Evolutionary conservation across 2,888 invertebrate genomes (phyloP).

Genomic region (Drosophila subquinaria): DNA sequence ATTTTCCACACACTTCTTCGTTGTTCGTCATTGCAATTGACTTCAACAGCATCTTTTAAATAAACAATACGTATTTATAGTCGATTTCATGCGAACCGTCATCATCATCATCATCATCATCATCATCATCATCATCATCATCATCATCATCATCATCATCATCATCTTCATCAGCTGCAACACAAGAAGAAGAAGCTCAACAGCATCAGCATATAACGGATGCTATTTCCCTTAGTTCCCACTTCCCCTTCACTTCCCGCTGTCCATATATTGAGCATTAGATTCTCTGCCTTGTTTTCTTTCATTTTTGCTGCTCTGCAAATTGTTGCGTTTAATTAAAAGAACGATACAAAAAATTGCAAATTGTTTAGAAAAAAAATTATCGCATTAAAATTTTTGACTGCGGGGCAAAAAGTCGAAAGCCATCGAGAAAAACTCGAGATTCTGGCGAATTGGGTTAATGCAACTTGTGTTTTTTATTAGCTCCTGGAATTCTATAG

Average conservation of each 20-base stretch:
- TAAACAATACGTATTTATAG: slow-evolving; percentile 70
- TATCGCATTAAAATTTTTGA: slow-evolving; percentile 25
- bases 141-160: slow-evolving; percentile 9
- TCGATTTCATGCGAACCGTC: slow-evolving; percentile 37
- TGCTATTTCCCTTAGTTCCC: not conserved
- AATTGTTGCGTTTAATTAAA: slow-evolving; percentile 25
- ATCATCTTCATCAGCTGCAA: slow-evolving; percentile 19
- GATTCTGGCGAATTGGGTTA: slow-evolving; percentile 21
- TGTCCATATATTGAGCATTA: not conserved
- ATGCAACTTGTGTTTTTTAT: slow-evolving; percentile 17
- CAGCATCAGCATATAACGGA: slow-evolving; percentile 13
- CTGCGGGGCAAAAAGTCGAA: slow-evolving; percentile 3
- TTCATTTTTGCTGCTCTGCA: slow-evolving; percentile 10
- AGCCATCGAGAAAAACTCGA: too few species aligned
- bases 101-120: slow-evolving; percentile 9
- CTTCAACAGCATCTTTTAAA: slow-evolving; percentile 13
- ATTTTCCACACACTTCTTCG: not conserved
- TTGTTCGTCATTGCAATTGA: slow-evolving; percentile 23
- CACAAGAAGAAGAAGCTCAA: not conserved
- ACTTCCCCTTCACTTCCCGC: not conserved
- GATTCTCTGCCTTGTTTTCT: slow-evolving; percentile 4
- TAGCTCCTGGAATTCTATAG: not conserved
- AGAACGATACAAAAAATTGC: not conserved
- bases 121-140: slow-evolving; percentile 5
- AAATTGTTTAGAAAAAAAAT: slow-evolving; percentile 28